Evolutionary conservation across 2,797 vertebrate genomes (phyloP).

Genomic region (Crypturellus tataupa): DNA sequence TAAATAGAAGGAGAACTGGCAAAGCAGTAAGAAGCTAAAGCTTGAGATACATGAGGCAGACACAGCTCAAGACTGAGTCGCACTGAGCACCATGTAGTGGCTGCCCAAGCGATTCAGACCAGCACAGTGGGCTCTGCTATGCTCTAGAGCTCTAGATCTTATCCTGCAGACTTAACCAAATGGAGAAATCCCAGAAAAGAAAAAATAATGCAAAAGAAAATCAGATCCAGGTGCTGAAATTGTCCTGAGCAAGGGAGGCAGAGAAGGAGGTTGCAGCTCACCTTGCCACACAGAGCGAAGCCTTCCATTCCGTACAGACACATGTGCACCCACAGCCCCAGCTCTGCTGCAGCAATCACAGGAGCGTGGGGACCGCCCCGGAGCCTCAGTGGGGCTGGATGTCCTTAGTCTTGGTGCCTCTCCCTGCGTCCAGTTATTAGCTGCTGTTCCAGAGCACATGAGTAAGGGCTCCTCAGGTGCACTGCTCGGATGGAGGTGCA

Average conservation of each 20-base stretch:
- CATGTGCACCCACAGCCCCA: fast-evolving
- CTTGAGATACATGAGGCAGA: background rate
- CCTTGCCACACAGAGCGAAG: background rate
- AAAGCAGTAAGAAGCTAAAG: background rate
- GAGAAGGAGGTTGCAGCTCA: background rate
- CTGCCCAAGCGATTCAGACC: background rate
- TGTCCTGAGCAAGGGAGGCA: background rate
- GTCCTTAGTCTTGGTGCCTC: background rate
- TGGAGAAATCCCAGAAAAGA: background rate
- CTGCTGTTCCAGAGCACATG: background rate
- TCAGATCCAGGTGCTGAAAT: background rate
- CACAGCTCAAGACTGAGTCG: background rate
- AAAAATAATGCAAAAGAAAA: background rate
- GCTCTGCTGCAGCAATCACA: background rate
- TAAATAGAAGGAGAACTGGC: constrained; percentile 1
- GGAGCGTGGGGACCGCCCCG: background rate
- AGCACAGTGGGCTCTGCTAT: background rate
- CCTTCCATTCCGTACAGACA: background rate
- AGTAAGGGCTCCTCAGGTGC: background rate
- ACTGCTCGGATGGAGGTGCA: fast-evolving
- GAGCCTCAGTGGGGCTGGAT: background rate
- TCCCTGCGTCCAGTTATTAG: background rate
- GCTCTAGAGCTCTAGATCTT: background rate
- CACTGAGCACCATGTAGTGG: background rate
- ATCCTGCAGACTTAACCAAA: background rate